phyloP scores from a whole-genome alignment of 2,888 invertebrate species.

The Drosophila monieri region DNA sequence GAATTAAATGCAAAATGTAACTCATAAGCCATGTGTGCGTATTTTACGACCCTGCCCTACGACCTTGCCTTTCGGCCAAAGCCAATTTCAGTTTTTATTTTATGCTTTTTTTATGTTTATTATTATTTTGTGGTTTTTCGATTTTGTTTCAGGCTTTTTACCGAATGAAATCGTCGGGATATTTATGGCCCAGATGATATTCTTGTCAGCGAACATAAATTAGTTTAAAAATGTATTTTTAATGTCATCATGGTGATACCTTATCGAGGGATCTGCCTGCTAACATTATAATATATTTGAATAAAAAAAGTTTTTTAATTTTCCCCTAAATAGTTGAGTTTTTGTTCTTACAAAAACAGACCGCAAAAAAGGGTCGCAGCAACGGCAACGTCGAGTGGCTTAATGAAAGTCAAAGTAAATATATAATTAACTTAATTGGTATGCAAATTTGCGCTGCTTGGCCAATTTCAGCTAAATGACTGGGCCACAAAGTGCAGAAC shows the following conservation, averaged over 20 bases:
- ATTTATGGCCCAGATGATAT: constrained; percentile 29
- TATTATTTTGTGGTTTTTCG: constrained; percentile 41
- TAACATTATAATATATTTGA: background rate
- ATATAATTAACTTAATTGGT: constrained; percentile 71
- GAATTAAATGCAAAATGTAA: constrained; percentile 37
- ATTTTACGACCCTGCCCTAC: constrained; percentile 29
- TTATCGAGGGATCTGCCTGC: background rate
- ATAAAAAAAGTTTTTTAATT: background rate
- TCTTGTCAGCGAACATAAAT: constrained; percentile 23
- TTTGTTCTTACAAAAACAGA: constrained; percentile 6
- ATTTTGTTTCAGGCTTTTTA: background rate
- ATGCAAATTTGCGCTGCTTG: constrained; percentile 60
- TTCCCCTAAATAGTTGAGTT: background rate
- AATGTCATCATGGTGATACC: constrained; percentile 1
- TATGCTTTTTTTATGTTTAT: constrained; percentile 39
- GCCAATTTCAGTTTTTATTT: constrained; percentile 28
- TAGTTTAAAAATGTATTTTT: constrained; percentile 12
- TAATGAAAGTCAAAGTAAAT: constrained; percentile 49
- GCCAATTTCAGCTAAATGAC: constrained; percentile 49
- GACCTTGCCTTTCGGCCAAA: background rate
- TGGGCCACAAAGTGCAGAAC: background rate
- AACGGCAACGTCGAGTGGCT: constrained; percentile 8
- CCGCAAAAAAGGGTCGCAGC: constrained; percentile 19
- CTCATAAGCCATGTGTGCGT: constrained; percentile 36
- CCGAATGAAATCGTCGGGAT: constrained; percentile 3